phyloP scores from a whole-genome alignment of 2,113 vertebrate species.

The Leptocoma aspasia region DNA sequence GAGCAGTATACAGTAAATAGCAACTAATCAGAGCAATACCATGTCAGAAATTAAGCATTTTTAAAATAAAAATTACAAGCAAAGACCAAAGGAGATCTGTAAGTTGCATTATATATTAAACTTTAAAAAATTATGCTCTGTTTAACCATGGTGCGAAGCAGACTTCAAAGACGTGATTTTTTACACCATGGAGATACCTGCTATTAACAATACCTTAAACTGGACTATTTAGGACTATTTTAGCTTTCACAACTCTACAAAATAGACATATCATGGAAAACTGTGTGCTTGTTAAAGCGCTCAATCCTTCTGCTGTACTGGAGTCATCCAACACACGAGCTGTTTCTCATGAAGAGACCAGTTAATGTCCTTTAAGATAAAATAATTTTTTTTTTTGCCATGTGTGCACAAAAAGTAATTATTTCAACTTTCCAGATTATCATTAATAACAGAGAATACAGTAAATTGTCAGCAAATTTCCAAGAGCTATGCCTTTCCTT shows the following conservation, averaged over 20 bases:
- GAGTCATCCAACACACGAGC: not conserved
- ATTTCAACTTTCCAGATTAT: not conserved
- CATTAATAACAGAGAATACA: not conserved
- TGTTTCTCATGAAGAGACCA: not conserved
- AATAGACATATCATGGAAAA: not conserved
- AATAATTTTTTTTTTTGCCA: not conserved
- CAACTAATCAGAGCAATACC: not conserved
- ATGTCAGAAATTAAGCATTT: not conserved
- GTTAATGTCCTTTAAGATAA: not conserved
- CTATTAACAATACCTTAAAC: not conserved
- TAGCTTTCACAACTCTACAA: not conserved
- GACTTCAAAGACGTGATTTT: not conserved
- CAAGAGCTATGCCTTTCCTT: not conserved
- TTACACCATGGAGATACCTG: not conserved
- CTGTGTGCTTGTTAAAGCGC: not conserved
- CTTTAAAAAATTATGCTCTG: not conserved
- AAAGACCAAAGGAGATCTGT: not conserved
- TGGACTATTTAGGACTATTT: not conserved
- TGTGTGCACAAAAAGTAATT: not conserved
- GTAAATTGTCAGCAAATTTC: not conserved
- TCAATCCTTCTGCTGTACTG: not conserved
- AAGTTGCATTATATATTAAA: not conserved
- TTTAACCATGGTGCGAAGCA: not conserved
- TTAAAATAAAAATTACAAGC: not conserved
- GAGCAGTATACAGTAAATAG: not conserved